A percentile compares a stretch with the other conserved stretches of the same genome.
Evolutionary conservation across 2,797 vertebrate genomes (phyloP).

Genomic region (Sebastiscus albofasciatus): DNA sequence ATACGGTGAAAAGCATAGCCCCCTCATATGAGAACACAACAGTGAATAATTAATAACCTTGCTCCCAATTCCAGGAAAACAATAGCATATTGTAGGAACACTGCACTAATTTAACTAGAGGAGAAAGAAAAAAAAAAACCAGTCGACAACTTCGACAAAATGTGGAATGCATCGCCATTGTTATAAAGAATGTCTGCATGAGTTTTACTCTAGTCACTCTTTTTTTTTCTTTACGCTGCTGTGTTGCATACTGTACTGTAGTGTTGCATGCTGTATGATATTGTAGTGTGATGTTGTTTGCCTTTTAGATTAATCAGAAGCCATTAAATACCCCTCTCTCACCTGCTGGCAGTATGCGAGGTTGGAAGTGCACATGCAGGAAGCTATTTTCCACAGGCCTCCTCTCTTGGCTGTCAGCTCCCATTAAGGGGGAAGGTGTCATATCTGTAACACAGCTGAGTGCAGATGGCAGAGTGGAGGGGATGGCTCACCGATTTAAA

Average conservation of each 20-base stretch:
- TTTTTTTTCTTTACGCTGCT: background rate
- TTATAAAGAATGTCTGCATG: conserved; percentile 42
- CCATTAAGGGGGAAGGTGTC: conserved; percentile 99
- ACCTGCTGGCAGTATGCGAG: conserved; percentile 98
- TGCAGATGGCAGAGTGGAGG: conserved; percentile 99
- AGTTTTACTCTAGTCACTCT: conserved; percentile 31
- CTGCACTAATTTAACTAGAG: conserved; percentile 79
- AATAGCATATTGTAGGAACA: conserved; percentile 84
- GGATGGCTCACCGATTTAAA: conserved; percentile 99
- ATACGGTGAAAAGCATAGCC: conserved; percentile 84
- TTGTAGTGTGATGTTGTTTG: conserved; percentile 89
- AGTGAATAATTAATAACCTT: conserved; percentile 86
- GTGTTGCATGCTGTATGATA: conserved; percentile 47
- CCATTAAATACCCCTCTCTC: conserved; percentile 97
- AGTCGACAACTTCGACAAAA: conserved; percentile 81
- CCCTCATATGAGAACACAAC: conserved; percentile 84
- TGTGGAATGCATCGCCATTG: conserved; percentile 79
- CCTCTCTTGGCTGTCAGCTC: conserved; percentile 98
- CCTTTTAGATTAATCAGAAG: conserved; percentile 80
- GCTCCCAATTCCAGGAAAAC: conserved; percentile 86
- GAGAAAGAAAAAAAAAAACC: conserved; percentile 59
- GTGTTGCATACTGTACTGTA: background rate
- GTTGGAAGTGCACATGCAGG: conserved; percentile 98
- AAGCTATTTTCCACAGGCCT: conserved; percentile 99
- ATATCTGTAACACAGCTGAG: conserved; percentile 99